These are phyloP conservation scores for Falco novaeseelandiae DNA, from an alignment of 2,797 vertebrate species.

Conservation along the genomic window DNA sequence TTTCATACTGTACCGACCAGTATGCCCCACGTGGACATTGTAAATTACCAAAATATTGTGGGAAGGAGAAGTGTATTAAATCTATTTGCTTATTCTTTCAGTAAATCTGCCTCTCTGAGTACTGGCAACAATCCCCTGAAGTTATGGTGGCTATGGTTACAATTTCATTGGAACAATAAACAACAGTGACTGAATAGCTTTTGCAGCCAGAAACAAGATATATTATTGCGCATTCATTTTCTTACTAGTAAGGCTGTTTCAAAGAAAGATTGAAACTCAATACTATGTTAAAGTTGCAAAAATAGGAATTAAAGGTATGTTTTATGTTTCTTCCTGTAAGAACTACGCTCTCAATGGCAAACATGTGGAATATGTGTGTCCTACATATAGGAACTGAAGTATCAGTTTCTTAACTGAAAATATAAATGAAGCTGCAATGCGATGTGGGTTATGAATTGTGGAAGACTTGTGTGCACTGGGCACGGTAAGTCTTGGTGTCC, in stretches of 20 bases:
- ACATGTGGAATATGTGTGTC: not conserved
- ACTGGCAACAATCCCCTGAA: not conserved
- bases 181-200: not conserved
- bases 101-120: not conserved
- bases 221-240: not conserved
- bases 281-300: not conserved
- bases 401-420: not conserved
- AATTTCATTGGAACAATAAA: not conserved
- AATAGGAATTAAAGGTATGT: not conserved
- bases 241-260: not conserved
- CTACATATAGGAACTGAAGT: rapidly evolving
- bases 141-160: not conserved
- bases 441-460: not conserved
- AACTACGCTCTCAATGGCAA: not conserved
- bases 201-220: not conserved
- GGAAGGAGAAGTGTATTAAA: not conserved
- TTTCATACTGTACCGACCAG: not conserved
- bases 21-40: not conserved
- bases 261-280: not conserved
- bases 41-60: not conserved
- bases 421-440: not conserved
- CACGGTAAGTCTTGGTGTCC: not conserved
- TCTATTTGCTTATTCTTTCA: not conserved
- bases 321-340: not conserved
- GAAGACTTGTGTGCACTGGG: not conserved